A percentile compares a stretch with the other conserved stretches of the same genome.
Evolutionary conservation across 2,888 invertebrate genomes (phyloP).

Genomic region (Disparrhopalites patrizii): DNA sequence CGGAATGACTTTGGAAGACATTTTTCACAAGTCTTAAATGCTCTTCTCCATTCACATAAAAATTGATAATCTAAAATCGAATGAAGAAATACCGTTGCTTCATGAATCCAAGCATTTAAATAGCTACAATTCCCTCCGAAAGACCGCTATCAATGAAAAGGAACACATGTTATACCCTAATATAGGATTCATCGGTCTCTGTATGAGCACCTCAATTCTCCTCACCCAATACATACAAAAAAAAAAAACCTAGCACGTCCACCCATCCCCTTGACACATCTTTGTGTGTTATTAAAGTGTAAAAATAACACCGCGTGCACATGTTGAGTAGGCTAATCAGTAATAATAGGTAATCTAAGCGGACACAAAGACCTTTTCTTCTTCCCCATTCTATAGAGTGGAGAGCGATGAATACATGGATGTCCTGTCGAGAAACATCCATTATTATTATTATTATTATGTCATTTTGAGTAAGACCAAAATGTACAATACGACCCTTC

Average conservation of each 20-base stretch:
- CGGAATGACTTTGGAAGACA: too few relatives aligned
- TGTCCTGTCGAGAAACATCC: conserved; percentile 29
- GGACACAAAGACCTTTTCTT: neutral
- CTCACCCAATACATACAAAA: too few relatives aligned
- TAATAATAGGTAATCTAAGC: conserved; percentile 8
- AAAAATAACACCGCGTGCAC: conserved; percentile 13
- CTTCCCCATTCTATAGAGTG: too few relatives aligned
- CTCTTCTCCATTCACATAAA: neutral
- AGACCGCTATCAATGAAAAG: too few relatives aligned
- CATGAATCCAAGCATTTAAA: neutral
- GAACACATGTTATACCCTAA: too few relatives aligned
- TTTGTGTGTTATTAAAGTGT: too few relatives aligned
- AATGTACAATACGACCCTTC: conserved; percentile 16
- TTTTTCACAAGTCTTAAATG: neutral
- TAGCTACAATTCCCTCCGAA: neutral
- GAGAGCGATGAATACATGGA: neutral
- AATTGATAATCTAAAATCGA: neutral
- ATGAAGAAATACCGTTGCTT: neutral
- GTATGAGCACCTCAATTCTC: neutral
- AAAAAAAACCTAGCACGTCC: too few relatives aligned
- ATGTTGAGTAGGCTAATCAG: conserved; percentile 21
- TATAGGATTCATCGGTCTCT: too few relatives aligned
- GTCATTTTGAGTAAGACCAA: conserved; percentile 5
- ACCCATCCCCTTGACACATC: too few relatives aligned
- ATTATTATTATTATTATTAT: conserved; percentile 31